Conservation (phyloP, 1,140 invertebrate species). For the Apis laboriosa region DNA sequence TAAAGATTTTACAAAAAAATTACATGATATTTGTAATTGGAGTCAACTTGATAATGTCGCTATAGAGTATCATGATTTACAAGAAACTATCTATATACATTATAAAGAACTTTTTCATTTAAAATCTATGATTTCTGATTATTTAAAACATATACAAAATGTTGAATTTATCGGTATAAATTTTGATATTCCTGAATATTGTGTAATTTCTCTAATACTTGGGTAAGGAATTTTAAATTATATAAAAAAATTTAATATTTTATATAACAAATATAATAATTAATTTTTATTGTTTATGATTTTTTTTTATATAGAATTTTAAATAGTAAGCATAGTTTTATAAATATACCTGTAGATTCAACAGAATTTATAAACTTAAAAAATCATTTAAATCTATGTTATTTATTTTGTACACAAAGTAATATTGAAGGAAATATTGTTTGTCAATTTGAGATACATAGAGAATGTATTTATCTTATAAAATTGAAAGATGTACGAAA, state of each 20-base stretch:
- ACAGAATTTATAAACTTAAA: slow-evolving; percentile 36
- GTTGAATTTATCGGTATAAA: slow-evolving; percentile 70
- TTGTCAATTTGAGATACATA: slow-evolving; percentile 51
- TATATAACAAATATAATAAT: slow-evolving; percentile 21
- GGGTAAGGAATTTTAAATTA: slow-evolving; percentile 63
- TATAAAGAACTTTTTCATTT: slow-evolving; percentile 56
- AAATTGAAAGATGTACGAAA: slow-evolving; percentile 50
- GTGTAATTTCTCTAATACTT: slow-evolving; percentile 69
- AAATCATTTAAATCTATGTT: slow-evolving; percentile 53
- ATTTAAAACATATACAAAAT: slow-evolving; percentile 44
- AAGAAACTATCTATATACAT: slow-evolving; percentile 54
- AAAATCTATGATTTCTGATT: slow-evolving; percentile 43
- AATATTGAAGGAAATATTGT: slow-evolving; percentile 44
- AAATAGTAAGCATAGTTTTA: slow-evolving; percentile 63
- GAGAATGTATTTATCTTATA: slow-evolving; percentile 57
- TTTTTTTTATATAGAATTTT: slow-evolving; percentile 67
- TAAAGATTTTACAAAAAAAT: neutral
- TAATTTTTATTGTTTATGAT: neutral
- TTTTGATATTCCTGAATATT: slow-evolving; percentile 62
- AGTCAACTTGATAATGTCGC: slow-evolving; percentile 46
- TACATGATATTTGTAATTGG: slow-evolving; percentile 59
- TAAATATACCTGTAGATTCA: slow-evolving; percentile 55
- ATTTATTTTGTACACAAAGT: slow-evolving; percentile 63
- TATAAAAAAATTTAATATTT: slow-evolving; percentile 7
- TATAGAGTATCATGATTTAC: slow-evolving; percentile 68